Evolutionary conservation across 2,113 vertebrate species (phyloP), one percentile per base, ranked within the genome.

Genomic region (Opisthocomus hoazin): DNA sequence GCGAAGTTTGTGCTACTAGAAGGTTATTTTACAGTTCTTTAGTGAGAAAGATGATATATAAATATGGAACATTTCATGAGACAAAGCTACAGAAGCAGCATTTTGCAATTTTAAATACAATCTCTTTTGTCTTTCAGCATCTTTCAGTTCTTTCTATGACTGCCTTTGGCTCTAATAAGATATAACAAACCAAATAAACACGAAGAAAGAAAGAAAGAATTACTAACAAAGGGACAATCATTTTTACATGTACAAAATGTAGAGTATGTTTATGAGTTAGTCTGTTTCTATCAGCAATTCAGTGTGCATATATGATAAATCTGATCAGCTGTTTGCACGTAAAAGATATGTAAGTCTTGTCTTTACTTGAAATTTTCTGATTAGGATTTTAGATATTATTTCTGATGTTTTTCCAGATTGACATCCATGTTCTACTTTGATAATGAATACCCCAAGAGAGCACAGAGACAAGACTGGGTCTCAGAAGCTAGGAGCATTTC

Each of bases 371-470:
- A 84, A 92, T 95, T 97, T 96, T 95, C 91, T 96, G 96, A 97
- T 97, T 96, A 96, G 87, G 88, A 95, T 64, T 95, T 73, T 96
- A 93, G 90, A 79, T 96, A 85, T 90, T 90, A 81, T 97, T 96
- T 92, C 87, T 89, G 90, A 95, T 96, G 73, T 96, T 91, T 95
- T 93, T 82, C 84, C 58, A 81, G 95, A 97, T 94, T 97, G 82
- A 95, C 87, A 97, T 94, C 94, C 78, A 6, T 57, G 73, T 66
- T 96, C 93, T 96, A 60, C 97, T 98, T 96, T 97, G 96, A 98
- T 98, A 98, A 98, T 98, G 97, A 98, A 98, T 97, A 96, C 82
- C 60, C 97, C 97, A 97, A 98, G 96, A 97, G 95, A 94, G 96
- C 97, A 95, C 96, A 97, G 95, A 98, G 96, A 98, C 97, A 97